A percentile compares a stretch with the other conserved stretches of the same genome.
Conservation (phyloP, 2,888 invertebrate genomes). For the Parnassius glacialis region DNA sequence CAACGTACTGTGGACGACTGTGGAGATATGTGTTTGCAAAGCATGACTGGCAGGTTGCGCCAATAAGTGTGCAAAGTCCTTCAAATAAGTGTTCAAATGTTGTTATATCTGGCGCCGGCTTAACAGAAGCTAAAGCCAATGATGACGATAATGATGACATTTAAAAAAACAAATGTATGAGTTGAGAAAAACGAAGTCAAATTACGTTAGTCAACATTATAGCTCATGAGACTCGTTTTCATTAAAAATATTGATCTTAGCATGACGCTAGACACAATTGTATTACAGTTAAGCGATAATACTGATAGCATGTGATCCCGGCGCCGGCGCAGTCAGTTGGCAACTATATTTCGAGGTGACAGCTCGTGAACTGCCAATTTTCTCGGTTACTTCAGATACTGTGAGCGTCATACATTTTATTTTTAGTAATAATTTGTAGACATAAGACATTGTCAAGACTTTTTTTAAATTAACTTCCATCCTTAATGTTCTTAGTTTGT, state of each 20-base stretch:
- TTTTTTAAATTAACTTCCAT: too few relatives aligned
- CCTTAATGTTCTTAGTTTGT: too few relatives aligned
- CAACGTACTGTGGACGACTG: too few relatives aligned
- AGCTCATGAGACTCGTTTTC: constrained; percentile 5
- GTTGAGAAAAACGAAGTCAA: not conserved
- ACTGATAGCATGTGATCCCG: constrained; percentile 45
- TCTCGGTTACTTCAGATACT: constrained; percentile 15
- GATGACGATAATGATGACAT: too few relatives aligned
- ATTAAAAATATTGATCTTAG: constrained; percentile 25
- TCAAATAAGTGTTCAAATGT: too few relatives aligned
- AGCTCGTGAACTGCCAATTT: constrained; percentile 31
- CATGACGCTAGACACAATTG: constrained; percentile 28
- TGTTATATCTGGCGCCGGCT: too few relatives aligned
- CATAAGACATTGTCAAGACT: too few relatives aligned
- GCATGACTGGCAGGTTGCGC: too few relatives aligned
- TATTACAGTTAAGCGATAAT: constrained; percentile 40
- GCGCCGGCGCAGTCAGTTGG: constrained; percentile 25
- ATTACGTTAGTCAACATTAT: not conserved
- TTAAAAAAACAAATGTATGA: too few relatives aligned
- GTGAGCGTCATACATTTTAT: constrained; percentile 31
- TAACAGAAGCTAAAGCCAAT: too few relatives aligned
- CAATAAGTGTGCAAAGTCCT: too few relatives aligned
- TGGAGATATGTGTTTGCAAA: too few relatives aligned
- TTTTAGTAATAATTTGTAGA: not conserved
- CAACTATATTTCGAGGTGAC: constrained; percentile 31